Base-by-base conservation (phyloP, 2,113 vertebrate genomes). In the Zapornia atra region DNA sequence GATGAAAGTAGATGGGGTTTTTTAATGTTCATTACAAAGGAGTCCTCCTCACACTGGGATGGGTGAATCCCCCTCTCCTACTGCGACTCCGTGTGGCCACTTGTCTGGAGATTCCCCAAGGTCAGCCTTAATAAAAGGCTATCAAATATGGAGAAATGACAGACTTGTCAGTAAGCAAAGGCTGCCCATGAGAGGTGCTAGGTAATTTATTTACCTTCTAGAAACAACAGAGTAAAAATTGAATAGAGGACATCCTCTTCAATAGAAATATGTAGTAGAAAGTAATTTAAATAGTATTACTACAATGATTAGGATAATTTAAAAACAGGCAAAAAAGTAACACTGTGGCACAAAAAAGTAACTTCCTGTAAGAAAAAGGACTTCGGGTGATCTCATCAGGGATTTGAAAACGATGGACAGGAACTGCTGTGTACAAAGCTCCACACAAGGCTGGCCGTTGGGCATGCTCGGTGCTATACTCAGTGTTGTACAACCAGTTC, bases 11-110 rank as follows among this genome's bases (percentile, higher is more conserved):
- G 53, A 73, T 60, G n/a, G 1, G 0, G 0, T 8, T 75, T 69
- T 97, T 90, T 82, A 92, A 88, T 88, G 93, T 93, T 94, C 66
- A 36, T 95, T 80, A 92, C 87, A 94, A 94, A 96, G 92, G 63
- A 90, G 22, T 51, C 59, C 79, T 92, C 44, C 93, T 95, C n/a
- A 34, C 82, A 85, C 85, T 91, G 80, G 51, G 51, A 26, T 1
- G n/a, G 68, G 66, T 46, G 90, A 88, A 84, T 85, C 64, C 59
- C 2, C 46, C 86, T 92, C 64, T 90, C 83, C 0, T 1, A 72
- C 71, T 77, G 79, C 69, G 90, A 60, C 92, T 96, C 91, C 16
- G 0, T 78, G 69, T 46, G 95, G 81, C 70, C 86, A 29, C 78
- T 96, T 92, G 51, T 86, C 90, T 82, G 54, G 54, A 79, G 59